phyloP scores from a whole-genome alignment of 2,797 vertebrate species.

The Hemibagrus guttatus region DNA sequence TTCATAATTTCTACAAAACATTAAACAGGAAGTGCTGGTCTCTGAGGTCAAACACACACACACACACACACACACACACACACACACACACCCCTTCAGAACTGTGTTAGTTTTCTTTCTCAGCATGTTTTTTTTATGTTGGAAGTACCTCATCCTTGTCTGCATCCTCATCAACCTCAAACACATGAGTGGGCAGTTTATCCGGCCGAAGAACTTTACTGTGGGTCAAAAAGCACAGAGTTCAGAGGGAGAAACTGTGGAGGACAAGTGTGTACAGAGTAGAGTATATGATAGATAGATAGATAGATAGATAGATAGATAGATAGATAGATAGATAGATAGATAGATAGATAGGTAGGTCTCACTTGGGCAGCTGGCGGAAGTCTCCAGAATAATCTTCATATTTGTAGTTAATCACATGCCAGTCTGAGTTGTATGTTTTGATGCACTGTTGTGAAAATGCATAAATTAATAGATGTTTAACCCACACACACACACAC shows the following conservation, averaged over 20 bases:
- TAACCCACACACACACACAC: slow-evolving; percentile 16
- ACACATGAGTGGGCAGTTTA: slow-evolving; percentile 90
- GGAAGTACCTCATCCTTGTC: slow-evolving; percentile 92
- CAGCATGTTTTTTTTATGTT: background rate
- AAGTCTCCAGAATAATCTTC: slow-evolving; percentile 98
- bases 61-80: background rate
- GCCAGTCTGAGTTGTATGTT: slow-evolving; percentile 98
- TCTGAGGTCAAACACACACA: background rate
- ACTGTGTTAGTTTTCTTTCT: background rate
- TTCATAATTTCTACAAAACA: background rate
- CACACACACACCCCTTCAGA: background rate
- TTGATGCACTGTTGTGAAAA: slow-evolving; percentile 85
- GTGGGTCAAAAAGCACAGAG: slow-evolving; percentile 44
- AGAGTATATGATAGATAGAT: background rate
- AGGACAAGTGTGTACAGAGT: background rate
- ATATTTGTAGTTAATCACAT: slow-evolving; percentile 93
- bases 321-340: too few species aligned
- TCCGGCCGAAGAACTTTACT: slow-evolving; percentile 88
- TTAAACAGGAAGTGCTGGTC: slow-evolving; percentile 4
- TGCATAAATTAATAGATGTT: background rate
- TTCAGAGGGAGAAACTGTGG: background rate
- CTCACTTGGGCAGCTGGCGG: slow-evolving; percentile 91
- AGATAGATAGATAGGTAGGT: background rate
- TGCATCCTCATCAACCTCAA: slow-evolving; percentile 97
- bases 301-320: background rate